These are phyloP conservation scores for Trididemnum miniatum DNA, from an alignment of 23 tunicate species.

Conservation along the genomic window DNA sequence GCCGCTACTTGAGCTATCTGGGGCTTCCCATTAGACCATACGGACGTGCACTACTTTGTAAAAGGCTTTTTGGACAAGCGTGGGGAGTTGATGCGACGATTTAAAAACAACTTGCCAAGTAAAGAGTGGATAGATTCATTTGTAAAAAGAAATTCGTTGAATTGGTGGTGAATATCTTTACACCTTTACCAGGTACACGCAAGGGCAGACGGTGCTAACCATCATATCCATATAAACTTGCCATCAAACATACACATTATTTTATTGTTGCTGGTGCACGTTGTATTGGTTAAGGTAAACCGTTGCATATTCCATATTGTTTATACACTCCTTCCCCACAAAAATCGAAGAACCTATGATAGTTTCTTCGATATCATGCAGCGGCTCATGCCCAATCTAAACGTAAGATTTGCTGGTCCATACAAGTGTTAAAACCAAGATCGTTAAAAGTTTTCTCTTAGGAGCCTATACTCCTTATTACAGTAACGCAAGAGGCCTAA, in stretches of 20 bases:
- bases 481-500: not conserved
- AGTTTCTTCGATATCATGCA: not conserved
- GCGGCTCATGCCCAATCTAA: not conserved
- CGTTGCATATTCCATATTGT: slow-evolving; percentile 21
- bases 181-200: no score
- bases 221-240: no score
- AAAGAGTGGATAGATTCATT: slow-evolving; percentile 4
- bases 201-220: no score
- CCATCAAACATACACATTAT: no score
- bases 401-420: not conserved
- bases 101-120: slow-evolving; percentile 17
- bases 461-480: no score
- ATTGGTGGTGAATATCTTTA: no score
- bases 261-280: not conserved
- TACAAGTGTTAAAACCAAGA: no score
- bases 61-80: not conserved
- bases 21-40: not conserved
- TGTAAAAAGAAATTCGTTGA: not conserved
- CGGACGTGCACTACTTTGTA: not conserved
- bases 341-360: not conserved
- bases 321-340: slow-evolving; percentile 16
- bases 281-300: slow-evolving; percentile 1
- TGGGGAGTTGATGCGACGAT: not conserved
- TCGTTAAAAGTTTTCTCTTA: no score
- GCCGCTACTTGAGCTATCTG: no score